phyloP scores from a whole-genome alignment of 2,797 vertebrate species.

The Pelobates cultripes region DNA sequence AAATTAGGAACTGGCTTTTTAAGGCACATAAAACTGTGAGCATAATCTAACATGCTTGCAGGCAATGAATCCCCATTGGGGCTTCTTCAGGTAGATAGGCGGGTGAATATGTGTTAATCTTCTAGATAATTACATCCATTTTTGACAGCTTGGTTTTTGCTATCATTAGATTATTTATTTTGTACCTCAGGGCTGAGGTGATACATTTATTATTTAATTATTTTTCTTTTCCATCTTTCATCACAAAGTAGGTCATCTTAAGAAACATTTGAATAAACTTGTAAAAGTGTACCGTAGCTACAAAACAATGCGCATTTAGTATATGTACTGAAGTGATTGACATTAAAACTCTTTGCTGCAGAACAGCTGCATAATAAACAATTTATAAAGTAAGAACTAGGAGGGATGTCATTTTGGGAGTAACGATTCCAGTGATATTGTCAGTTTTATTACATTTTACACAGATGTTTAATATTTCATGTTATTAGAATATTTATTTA shows the following conservation, averaged over 20 bases:
- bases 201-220: conserved; percentile 1
- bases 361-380: too few relatives aligned
- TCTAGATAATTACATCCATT: conserved; percentile 33
- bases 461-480: too few relatives aligned
- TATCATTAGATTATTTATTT: conserved; percentile 33
- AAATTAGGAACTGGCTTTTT: conserved; percentile 25
- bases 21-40: conserved; percentile 15
- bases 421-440: too few relatives aligned
- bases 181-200: not conserved
- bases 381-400: too few relatives aligned
- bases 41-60: conserved; percentile 7
- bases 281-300: not conserved
- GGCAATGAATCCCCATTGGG: conserved; percentile 21
- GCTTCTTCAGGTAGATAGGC: conserved; percentile 15
- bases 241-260: conserved; percentile 19
- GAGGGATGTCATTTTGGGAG: too few relatives aligned
- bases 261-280: not conserved
- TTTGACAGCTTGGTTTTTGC: conserved; percentile 17
- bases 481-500: too few relatives aligned
- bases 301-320: not conserved
- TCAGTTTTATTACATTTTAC: too few relatives aligned
- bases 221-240: not conserved
- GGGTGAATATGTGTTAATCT: conserved; percentile 39
- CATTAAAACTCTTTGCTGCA: too few relatives aligned
- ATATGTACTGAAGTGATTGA: too few relatives aligned